phyloP scores from a whole-genome alignment of 2,888 invertebrate species.

The Liodrosophila aerea region DNA sequence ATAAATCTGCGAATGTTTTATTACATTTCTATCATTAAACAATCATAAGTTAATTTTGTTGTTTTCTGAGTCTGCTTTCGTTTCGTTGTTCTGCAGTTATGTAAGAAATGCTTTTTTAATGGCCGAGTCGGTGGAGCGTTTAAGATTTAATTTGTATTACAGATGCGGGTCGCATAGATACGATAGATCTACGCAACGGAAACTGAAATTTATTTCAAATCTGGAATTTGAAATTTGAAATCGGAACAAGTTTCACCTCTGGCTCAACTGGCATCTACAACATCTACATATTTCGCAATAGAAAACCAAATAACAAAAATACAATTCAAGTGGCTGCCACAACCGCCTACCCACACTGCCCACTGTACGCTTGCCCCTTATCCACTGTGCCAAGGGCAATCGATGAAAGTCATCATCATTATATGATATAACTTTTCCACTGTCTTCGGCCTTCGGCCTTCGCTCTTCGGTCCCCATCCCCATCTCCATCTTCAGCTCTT shows the following conservation, averaged over 20 bases:
- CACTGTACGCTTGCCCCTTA: background rate
- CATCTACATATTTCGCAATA: slow-evolving; percentile 25
- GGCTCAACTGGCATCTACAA: slow-evolving; percentile 7
- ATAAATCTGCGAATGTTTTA: too few species aligned
- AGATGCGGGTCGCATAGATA: slow-evolving; percentile 2
- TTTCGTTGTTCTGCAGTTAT: slow-evolving; percentile 11
- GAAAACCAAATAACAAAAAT: background rate
- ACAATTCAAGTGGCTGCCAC: slow-evolving; percentile 20
- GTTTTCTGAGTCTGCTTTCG: background rate
- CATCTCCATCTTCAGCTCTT: slow-evolving; percentile 29
- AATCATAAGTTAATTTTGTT: too few species aligned
- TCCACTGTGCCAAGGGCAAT: slow-evolving; percentile 31
- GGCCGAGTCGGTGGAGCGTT: slow-evolving; percentile 8
- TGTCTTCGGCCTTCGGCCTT: background rate
- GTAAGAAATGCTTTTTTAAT: slow-evolving; percentile 32
- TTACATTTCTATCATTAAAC: too few species aligned
- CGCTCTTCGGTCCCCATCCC: too few species aligned
- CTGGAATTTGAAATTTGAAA: slow-evolving; percentile 37
- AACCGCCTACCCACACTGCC: background rate
- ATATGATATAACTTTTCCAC: slow-evolving; percentile 35
- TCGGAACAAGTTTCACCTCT: slow-evolving; percentile 38
- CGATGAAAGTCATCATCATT: slow-evolving; percentile 38
- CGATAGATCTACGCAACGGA: background rate
- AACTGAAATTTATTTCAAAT: slow-evolving; percentile 1
- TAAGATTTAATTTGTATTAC: slow-evolving; percentile 8